phyloP scores from a whole-genome alignment of 2,888 invertebrate genomes.

The Drosophila setosimentum region DNA sequence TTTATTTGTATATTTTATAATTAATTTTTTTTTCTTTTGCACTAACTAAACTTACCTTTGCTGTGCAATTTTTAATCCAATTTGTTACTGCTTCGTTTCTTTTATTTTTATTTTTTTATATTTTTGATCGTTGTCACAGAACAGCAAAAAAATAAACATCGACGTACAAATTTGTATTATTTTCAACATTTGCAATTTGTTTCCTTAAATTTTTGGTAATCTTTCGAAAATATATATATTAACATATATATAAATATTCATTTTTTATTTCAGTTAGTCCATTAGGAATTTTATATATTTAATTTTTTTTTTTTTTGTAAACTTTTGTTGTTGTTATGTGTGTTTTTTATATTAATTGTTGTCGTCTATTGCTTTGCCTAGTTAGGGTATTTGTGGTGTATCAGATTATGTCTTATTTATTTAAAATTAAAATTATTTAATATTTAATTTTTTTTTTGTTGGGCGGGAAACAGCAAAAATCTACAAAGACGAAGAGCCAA shows the following conservation, averaged over 20 bases:
- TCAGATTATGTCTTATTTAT: slow-evolving; percentile 24
- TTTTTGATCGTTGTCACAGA: slow-evolving; percentile 10
- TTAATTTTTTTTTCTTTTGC: not conserved
- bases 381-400: slow-evolving; percentile 13
- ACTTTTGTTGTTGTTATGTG: slow-evolving; percentile 17
- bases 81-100: slow-evolving; percentile 9
- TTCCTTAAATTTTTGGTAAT: slow-evolving; percentile 10
- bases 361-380: slow-evolving; percentile 45
- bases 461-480: slow-evolving; percentile 77
- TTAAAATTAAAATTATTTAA: too few species aligned
- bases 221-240: not conserved
- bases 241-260: not conserved
- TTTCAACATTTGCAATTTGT: slow-evolving; percentile 12
- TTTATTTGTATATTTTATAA: not conserved
- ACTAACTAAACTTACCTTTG: slow-evolving; percentile 32
- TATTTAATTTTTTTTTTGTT: slow-evolving; percentile 33
- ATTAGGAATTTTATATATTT: slow-evolving; percentile 19
- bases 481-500: slow-evolving; percentile 74
- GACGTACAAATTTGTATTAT: slow-evolving; percentile 5
- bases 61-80: slow-evolving; percentile 40
- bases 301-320: slow-evolving; percentile 32
- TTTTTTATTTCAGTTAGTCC: slow-evolving; percentile 17
- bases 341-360: slow-evolving; percentile 17
- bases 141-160: slow-evolving; percentile 6
- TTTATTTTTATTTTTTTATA: not conserved